Conservation (phyloP, 2,888 invertebrate species). For the Rotaria socialis region DNA sequence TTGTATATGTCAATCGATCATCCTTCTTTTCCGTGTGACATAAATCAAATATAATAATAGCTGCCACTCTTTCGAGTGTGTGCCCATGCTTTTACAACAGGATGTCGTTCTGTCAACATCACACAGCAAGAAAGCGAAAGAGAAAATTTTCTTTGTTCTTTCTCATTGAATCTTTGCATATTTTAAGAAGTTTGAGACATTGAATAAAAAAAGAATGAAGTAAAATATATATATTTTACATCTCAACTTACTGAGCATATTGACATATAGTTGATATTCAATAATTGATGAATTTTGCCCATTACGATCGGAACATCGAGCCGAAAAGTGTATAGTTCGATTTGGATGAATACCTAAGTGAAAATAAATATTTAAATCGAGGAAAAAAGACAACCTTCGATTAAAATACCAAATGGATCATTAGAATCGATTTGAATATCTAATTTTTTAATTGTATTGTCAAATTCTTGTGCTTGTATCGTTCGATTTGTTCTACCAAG, state of each 20-base stretch:
- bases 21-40: constrained; percentile 2
- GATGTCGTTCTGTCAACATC: constrained; percentile 18
- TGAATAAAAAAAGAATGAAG: neutral
- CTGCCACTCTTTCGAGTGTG: neutral
- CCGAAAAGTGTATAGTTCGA: neutral
- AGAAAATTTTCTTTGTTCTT: neutral
- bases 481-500: neutral
- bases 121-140: neutral
- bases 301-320: constrained; percentile 14
- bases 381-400: too few species aligned
- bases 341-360: constrained; percentile 9
- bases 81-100: neutral
- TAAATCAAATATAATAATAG: constrained; percentile 9
- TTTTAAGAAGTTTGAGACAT: neutral
- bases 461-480: neutral
- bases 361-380: neutral
- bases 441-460: constrained; percentile 34
- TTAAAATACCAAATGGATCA: neutral
- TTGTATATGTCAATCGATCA: constrained; percentile 18
- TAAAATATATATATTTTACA: neutral
- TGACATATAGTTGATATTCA: constrained; percentile 8
- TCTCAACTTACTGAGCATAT: neutral
- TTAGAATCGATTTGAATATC: neutral
- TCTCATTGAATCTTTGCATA: neutral
- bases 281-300: constrained; percentile 4